Evolutionary conservation across 2,113 vertebrate species (phyloP), one percentile per base, ranked within the genome.

Genomic region (Loxodonta africana): DNA sequence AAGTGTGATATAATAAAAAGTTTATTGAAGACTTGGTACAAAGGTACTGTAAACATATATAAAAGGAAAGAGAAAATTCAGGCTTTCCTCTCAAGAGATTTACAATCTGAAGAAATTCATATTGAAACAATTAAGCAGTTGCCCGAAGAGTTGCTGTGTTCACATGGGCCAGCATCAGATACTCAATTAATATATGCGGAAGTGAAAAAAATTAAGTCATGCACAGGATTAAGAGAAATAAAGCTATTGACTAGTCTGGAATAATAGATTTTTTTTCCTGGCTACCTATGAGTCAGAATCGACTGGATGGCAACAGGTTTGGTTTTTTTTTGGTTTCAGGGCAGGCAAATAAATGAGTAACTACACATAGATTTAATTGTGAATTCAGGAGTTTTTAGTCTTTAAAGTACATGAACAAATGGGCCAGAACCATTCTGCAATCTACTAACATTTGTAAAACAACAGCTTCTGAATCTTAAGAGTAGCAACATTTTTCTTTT

Each of bases 401-500:
- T 95, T 82, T 90, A 89, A 94, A 94, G 25, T 84, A 30, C 9
- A 28, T 37, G 25, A 77, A 57, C 21, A 87, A 92, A 96, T 94
- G 80, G 41, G 14, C 28, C n/a, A 37, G 67, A 85, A 90, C 28
- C 4, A 44, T 80, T 17, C 41, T 77, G n/a, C n/a, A 87, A 14
- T 73, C 20, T 96, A 57, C 82, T 69, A 69, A 85, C 65, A n/a
- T 83, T 81, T 76, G 57, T 90, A 60, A 90, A 91, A 84, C 83
- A 91, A 60, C 71, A 94, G 37, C n/a, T 92, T 94, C 46, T 67
- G 57, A 30, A 90, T 96, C 90, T 94, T 90, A 88, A 83, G 81
- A 95, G n/a, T 73, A 73, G 44, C 48, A 85, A n/a, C 23, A 83
- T 81, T 96, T 78, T 57, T 41, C 21, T 94, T 91, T 76, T n/a